Evolutionary conservation across 2,888 invertebrate species (phyloP).

Genomic region (Machimus atricapillus): DNA sequence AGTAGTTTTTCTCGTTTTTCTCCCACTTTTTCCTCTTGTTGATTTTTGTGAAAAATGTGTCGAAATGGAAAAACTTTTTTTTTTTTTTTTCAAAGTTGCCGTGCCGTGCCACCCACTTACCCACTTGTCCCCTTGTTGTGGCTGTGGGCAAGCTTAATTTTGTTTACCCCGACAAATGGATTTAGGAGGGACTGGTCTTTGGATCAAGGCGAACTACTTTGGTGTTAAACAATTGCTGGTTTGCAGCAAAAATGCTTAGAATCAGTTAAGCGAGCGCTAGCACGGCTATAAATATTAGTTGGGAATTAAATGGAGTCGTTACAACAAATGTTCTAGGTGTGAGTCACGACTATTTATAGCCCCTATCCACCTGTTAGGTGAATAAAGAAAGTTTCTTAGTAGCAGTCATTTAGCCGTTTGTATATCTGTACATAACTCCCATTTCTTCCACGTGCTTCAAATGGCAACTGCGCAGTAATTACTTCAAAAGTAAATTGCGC

Average conservation of each 20-base stretch:
- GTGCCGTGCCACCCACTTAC: neutral
- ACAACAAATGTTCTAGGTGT: neutral
- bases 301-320: neutral
- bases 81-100: neutral
- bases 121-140: neutral
- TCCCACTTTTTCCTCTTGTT: neutral
- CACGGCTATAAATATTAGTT: neutral
- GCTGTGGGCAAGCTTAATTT: neutral
- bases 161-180: neutral
- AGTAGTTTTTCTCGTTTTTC: neutral
- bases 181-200: neutral
- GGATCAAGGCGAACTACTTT: conserved; percentile 7
- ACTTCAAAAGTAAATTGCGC: neutral
- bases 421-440: neutral
- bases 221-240: neutral
- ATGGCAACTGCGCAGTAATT: neutral
- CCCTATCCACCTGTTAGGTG: neutral
- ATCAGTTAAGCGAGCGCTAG: neutral
- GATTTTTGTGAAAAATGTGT: neutral
- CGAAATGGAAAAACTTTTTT: neutral
- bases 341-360: neutral
- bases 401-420: neutral
- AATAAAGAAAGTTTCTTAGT: neutral
- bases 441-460: neutral
- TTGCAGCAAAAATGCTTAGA: neutral